These are phyloP conservation scores for Zaprionus bogoriensis DNA, from an alignment of 2,888 invertebrate species.

Conservation along the genomic window DNA sequence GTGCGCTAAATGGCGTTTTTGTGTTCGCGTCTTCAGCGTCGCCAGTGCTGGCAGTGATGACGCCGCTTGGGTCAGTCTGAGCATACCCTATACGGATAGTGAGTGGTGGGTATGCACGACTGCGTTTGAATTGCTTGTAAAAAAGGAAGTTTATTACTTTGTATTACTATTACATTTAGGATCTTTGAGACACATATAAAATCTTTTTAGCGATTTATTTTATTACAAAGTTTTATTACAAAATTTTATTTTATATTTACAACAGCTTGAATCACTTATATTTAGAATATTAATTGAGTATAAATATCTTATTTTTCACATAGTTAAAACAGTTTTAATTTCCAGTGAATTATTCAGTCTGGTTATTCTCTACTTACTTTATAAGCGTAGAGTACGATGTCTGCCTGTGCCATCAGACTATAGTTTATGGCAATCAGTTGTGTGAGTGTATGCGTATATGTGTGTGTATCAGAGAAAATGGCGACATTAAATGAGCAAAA, in stretches of 20 bases:
- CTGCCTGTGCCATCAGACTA: constrained; percentile 8
- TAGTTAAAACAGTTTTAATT: neutral
- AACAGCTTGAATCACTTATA: neutral
- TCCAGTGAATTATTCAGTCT: too few relatives aligned
- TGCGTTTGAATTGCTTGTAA: neutral
- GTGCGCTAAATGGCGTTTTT: constrained; percentile 80
- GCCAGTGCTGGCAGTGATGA: constrained; percentile 28
- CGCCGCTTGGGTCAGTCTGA: constrained; percentile 39
- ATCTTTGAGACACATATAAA: too few relatives aligned
- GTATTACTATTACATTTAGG: too few relatives aligned
- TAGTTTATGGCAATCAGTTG: constrained; percentile 44
- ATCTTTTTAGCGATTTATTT: too few relatives aligned
- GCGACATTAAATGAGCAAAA: constrained; percentile 74
- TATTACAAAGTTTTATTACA: neutral
- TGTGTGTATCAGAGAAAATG: constrained; percentile 54
- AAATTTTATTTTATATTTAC: neutral
- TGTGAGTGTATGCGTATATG: neutral
- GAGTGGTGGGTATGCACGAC: neutral
- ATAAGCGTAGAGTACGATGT: neutral
- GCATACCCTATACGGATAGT: constrained; percentile 14
- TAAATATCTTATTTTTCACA: neutral
- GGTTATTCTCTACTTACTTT: neutral
- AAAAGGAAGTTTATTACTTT: neutral
- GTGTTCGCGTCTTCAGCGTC: constrained; percentile 57
- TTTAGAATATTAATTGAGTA: neutral